These are phyloP conservation scores for Temnothorax longispinosus DNA, from an alignment of 1,140 invertebrate species.

Conservation along the genomic window DNA sequence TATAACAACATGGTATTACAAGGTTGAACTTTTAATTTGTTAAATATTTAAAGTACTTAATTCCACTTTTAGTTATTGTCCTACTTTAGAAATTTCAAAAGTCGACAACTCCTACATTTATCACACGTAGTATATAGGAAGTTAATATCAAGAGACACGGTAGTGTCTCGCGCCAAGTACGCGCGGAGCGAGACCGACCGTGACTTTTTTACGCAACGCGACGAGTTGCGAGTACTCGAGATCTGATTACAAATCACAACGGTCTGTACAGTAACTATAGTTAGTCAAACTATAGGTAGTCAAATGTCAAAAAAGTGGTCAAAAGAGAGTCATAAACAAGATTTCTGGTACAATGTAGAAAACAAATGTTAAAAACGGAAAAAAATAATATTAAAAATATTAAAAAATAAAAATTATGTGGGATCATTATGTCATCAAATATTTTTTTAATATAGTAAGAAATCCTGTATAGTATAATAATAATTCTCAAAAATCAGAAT, in stretches of 20 bases:
- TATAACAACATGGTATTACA: background rate
- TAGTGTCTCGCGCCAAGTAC: too few species aligned
- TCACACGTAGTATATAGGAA: background rate
- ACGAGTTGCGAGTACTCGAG: too few species aligned
- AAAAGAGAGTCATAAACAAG: background rate
- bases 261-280: too few species aligned
- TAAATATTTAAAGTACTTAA: background rate
- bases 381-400: background rate
- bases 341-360: background rate
- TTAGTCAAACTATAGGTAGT: too few species aligned
- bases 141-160: too few species aligned
- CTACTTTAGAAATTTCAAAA: background rate
- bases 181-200: too few species aligned
- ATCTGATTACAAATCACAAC: too few species aligned
- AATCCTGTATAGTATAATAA: background rate
- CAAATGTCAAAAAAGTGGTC: background rate
- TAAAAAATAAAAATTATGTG: background rate
- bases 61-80: background rate
- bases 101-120: conserved; percentile 19
- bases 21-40: background rate
- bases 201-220: too few species aligned
- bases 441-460: background rate
- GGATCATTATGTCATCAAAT: background rate
- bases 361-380: background rate
- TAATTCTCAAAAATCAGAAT: background rate